Conservation (phyloP, 2,797 vertebrate genomes). For the Novumbra hubbsi region DNA sequence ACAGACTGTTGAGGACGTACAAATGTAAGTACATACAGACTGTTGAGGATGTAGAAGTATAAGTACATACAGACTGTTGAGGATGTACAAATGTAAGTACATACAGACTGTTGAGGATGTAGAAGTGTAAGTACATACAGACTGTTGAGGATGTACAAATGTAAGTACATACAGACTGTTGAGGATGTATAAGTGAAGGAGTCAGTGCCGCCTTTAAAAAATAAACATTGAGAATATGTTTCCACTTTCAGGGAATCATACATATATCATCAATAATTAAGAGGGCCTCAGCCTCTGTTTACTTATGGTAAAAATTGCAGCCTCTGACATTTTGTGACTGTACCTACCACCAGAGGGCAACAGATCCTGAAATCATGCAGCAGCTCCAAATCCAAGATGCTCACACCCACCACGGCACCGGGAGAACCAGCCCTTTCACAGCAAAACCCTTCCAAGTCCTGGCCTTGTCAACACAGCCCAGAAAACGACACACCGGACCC, state of each 20-base stretch:
- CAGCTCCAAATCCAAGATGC: conserved; percentile 9
- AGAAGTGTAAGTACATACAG: conserved; percentile 20
- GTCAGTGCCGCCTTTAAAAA: conserved; percentile 10
- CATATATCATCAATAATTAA: neutral
- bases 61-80: conserved; percentile 8
- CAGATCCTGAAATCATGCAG: conserved; percentile 43
- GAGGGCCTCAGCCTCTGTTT: neutral
- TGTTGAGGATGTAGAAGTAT: conserved; percentile 8
- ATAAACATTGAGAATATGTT: neutral
- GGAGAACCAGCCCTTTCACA: conserved; percentile 30
- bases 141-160: conserved; percentile 1
- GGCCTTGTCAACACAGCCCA: conserved; percentile 40
- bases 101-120: conserved; percentile 11
- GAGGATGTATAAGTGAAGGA: conserved; percentile 13
- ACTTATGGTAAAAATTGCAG: neutral
- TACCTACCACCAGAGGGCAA: conserved; percentile 64
- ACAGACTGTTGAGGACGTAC: conserved; percentile 13
- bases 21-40: conserved; percentile 16
- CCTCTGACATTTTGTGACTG: neutral
- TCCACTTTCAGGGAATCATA: conserved; percentile 2
- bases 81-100: conserved; percentile 14
- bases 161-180: conserved; percentile 20
- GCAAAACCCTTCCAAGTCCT: conserved; percentile 30
- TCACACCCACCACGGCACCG: conserved; percentile 28
- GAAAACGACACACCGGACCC: conserved; percentile 21